Percentiles rank a stretch among this genome's conserved stretches.
phyloP scores from a whole-genome alignment of 2,113 vertebrate species.

The Ancistrus triradiatus region DNA sequence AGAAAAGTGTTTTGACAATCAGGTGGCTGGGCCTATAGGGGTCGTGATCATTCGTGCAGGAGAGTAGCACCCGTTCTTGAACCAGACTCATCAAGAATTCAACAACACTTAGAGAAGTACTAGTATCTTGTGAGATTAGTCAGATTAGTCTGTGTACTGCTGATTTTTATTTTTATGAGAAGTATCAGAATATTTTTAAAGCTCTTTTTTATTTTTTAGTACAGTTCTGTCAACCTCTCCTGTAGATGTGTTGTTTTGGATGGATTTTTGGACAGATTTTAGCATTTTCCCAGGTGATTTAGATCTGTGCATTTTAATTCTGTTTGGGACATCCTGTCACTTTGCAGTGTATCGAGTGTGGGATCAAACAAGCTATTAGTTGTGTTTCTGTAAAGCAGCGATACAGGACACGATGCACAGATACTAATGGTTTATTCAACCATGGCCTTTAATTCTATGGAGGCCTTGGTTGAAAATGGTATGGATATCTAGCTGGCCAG shows the following conservation, averaged over 20 bases:
- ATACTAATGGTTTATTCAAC: constrained; percentile 20
- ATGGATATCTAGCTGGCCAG: constrained; percentile 8
- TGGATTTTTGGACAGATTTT: background rate
- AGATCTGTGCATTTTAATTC: too few relatives aligned
- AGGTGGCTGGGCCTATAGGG: constrained; percentile 22
- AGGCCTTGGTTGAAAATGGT: constrained; percentile 4
- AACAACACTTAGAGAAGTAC: too few relatives aligned
- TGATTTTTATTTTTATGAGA: constrained; percentile 10
- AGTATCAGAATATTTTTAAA: background rate
- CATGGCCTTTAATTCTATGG: constrained; percentile 11
- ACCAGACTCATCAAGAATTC: constrained; percentile 52
- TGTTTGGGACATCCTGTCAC: background rate
- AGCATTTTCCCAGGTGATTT: too few relatives aligned
- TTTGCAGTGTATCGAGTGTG: background rate
- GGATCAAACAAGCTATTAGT: background rate
- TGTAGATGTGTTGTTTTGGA: background rate
- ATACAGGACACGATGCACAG: background rate
- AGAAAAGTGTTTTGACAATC: constrained; percentile 46
- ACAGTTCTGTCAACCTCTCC: constrained; percentile 13
- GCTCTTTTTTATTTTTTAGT: background rate
- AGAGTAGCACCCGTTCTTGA: constrained; percentile 53
- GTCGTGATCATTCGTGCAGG: constrained; percentile 44
- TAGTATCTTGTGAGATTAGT: too few relatives aligned
- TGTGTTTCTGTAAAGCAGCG: background rate
- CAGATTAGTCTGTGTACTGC: constrained; percentile 29